These are phyloP conservation scores for Mystacornis crossleyi DNA, from an alignment of 2,113 vertebrate species.

Conservation along the genomic window DNA sequence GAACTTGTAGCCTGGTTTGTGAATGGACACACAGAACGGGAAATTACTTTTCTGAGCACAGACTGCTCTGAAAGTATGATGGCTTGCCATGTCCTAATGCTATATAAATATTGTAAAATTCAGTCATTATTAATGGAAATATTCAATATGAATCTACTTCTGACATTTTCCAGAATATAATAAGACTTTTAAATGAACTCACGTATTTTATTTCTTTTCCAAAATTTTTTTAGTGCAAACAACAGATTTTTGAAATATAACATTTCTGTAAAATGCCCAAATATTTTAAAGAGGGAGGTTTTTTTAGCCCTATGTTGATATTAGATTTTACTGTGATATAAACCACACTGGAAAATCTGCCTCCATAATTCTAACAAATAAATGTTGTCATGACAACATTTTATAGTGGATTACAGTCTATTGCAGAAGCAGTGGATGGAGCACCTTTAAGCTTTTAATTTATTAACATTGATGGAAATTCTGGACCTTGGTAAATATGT, in stretches of 20 bases:
- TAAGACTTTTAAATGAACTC: neutral
- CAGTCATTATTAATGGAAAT: neutral
- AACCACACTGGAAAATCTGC: neutral
- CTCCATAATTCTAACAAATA: neutral
- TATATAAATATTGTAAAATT: neutral
- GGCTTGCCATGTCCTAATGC: neutral
- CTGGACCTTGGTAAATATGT: neutral
- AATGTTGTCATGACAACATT: neutral
- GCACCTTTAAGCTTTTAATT: neutral
- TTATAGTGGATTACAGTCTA: neutral
- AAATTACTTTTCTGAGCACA: neutral
- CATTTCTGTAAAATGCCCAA: neutral
- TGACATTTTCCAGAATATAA: neutral
- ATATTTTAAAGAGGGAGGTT: neutral
- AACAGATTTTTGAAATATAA: neutral
- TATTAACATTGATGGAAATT: neutral
- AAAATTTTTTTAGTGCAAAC: neutral
- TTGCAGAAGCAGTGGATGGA: neutral
- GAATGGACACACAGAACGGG: neutral
- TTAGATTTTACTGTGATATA: neutral
- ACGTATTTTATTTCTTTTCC: neutral
- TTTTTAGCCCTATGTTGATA: neutral
- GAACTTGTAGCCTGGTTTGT: neutral
- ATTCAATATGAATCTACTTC: neutral
- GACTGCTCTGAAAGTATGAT: neutral